Evolutionary conservation across 2,797 vertebrate genomes (phyloP).

Genomic region (Melanotaenia trifasciata): DNA sequence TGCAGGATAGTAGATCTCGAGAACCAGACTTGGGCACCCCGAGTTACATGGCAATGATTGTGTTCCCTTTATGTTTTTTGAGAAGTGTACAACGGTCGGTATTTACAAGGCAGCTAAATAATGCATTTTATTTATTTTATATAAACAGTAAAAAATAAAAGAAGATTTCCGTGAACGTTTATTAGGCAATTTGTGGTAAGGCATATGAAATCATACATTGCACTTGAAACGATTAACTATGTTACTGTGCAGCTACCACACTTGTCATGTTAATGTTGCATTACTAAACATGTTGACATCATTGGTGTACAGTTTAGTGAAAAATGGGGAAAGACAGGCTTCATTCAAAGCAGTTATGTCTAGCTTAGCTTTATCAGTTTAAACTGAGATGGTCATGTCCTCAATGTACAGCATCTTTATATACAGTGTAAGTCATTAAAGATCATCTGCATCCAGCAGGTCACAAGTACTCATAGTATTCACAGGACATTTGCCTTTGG

Average conservation of each 20-base stretch:
- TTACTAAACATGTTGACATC: constrained; percentile 47
- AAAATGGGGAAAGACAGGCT: constrained; percentile 29
- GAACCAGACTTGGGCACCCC: too few species aligned
- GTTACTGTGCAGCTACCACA: constrained; percentile 54
- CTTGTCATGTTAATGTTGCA: constrained; percentile 32
- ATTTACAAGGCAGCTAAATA: background rate
- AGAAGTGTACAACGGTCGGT: too few species aligned
- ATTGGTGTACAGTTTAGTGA: constrained; percentile 32
- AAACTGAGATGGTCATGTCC: background rate
- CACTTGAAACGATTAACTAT: constrained; percentile 51
- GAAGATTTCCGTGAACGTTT: constrained; percentile 49
- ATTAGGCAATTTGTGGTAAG: constrained; percentile 69
- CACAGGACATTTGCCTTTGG: background rate
- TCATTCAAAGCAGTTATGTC: constrained; percentile 32
- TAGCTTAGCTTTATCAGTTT: constrained; percentile 6
- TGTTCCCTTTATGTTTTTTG: too few species aligned
- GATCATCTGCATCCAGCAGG: constrained; percentile 23
- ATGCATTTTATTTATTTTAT: background rate
- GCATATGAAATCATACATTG: constrained; percentile 58
- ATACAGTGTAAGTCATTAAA: constrained; percentile 9
- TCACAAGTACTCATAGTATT: constrained; percentile 12
- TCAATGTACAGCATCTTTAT: constrained; percentile 10
- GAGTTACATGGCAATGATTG: too few species aligned
- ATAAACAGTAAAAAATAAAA: background rate
- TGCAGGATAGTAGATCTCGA: too few species aligned